Base-by-base conservation (phyloP, 2,113 vertebrate species). In the Pseudorhombus dupliciocellatus region DNA sequence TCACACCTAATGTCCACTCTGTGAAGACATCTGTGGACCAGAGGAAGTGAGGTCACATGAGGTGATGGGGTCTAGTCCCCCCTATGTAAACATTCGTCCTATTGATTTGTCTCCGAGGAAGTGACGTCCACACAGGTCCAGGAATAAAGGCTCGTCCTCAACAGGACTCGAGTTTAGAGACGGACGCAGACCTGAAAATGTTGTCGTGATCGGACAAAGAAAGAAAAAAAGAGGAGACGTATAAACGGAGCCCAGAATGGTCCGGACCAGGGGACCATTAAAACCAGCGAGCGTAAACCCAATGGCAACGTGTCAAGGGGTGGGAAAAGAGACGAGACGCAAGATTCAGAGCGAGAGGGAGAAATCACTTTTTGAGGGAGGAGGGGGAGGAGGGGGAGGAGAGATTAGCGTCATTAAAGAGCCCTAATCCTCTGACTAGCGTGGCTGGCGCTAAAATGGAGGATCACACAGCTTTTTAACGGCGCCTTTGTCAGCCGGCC, bases 391-490 rank as follows among this genome's bases (percentile, higher is more conserved):
- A 93, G 90, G 92, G 91, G 82, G 87, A 80, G 85, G 85, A 67
- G 90, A 96, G 95, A 97, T 95, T 96, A 95, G 94, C 94, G 93
- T 96, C 95, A 96, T 96, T 96, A 95, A 95, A 97, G 95, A 95
- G 93, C 90, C 93, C 93, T 97, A 96, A 95, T 96, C 95, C 95
- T 95, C 91, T 90, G 89, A 94, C 93, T 94, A 96, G 93, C 93
- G 94, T 94, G 93, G 93, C 94, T 95, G 92, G 91, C 93, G 92
- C 93, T 92, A 94, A 96, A 95, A 96, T 90, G 90, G 93, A 89
- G 93, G 94, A 95, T 95, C 95, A 93, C 92, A 94, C 92, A 93
- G 94, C 91, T 94, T 93, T 94, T 94, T 92, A 90, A 93, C 93
- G 88, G 90, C 93, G 92, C 93, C 94, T 96, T 95, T 95, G 93